These are phyloP conservation scores for Hesperia comma DNA, from an alignment of 2,888 invertebrate genomes.

Conservation along the genomic window DNA sequence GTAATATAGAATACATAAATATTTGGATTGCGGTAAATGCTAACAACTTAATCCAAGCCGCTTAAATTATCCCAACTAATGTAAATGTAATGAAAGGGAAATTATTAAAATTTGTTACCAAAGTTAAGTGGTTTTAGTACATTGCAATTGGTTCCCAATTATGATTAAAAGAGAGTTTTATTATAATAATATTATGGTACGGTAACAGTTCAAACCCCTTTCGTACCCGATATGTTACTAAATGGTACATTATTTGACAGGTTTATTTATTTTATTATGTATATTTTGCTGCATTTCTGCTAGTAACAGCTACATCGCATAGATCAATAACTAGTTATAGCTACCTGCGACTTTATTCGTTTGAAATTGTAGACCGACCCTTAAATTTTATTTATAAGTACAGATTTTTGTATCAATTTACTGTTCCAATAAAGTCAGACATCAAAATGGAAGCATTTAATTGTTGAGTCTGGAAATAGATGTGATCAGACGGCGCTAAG, in stretches of 20 bases:
- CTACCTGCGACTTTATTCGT: too few relatives aligned
- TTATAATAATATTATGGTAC: too few relatives aligned
- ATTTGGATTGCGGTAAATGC: not conserved
- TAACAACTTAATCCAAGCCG: not conserved
- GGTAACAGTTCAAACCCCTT: too few relatives aligned
- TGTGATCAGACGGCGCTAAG: not conserved
- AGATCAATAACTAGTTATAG: too few relatives aligned
- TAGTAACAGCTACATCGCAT: too few relatives aligned
- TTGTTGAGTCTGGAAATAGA: not conserved
- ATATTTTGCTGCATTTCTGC: too few relatives aligned
- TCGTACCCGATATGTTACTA: too few relatives aligned
- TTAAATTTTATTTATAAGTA: not conserved
- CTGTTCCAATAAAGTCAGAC: not conserved
- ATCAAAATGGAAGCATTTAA: not conserved
- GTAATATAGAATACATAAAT: not conserved
- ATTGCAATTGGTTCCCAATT: not conserved
- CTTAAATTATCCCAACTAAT: not conserved
- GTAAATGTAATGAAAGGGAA: not conserved
- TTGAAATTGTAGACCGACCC: not conserved
- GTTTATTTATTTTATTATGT: too few relatives aligned
- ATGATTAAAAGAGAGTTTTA: not conserved
- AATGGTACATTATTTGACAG: too few relatives aligned
- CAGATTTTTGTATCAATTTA: not conserved
- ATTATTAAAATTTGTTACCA: not conserved
- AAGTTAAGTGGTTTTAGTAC: not conserved